Evolutionary conservation across 2,888 invertebrate species (phyloP), one percentile per base, ranked within the genome.

Genomic region (Eucriotettix oculatus): DNA sequence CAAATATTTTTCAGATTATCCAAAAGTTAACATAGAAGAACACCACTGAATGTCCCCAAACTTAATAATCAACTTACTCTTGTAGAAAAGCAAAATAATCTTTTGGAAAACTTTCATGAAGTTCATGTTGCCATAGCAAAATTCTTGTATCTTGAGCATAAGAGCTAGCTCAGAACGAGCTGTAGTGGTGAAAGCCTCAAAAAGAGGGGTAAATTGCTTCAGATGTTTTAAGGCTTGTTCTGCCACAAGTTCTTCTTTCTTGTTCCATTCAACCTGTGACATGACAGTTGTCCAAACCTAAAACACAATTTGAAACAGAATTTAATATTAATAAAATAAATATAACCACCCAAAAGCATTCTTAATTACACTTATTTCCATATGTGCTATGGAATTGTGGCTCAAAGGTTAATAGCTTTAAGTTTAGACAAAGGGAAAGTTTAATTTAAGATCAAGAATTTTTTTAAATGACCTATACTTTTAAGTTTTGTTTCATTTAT

Each of bases 101-200:
- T 96, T 96, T 75, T 92, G 92, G 84, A 97, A 97, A 74, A 92
- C 92, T 74, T 93, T 92, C 92, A 97, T 93, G 76, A 97, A 97
- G 75, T 90, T 92, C 95, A 96, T 96, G 79, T 97, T 96, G 74
- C 95, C 95, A 75, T 97, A 97, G 77, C 96, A 97, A 76, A 90
- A 97, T 73, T 97, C 96, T 76, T 97, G 97, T 68, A 96, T 90
- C 77, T 93, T 92, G 66, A 90, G 79, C 70, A 97, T 82, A 66
- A 97, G 82, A 62, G 87, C 86, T 69, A 93, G 80, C 76, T 97
- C 93, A 56, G 94, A 87, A 70, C 87, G 87, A 65, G 87, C 87
- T 65, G 86, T 85, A 71, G 86, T 85, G 67, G 92, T 86, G 70
- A 96, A 93, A 42, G 91, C 89, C 65, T 86, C 87, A 71, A 97